Evolutionary conservation across 2,113 vertebrate species (phyloP), one percentile per base, ranked within the genome.

Genomic region (Chloropsis cyanopogon): DNA sequence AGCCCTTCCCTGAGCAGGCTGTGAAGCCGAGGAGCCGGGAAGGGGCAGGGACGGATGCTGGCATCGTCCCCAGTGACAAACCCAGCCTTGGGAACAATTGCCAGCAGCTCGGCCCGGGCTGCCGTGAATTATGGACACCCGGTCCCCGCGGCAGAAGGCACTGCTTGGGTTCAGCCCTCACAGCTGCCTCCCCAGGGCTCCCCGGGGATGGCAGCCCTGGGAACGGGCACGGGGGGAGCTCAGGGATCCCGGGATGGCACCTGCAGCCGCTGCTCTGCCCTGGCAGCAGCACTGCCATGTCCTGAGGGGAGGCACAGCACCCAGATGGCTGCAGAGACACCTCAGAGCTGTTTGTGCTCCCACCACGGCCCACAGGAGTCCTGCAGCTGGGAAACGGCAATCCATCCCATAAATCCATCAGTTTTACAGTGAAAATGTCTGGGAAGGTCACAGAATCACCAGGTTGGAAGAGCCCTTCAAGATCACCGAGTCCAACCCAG

Each of bases 81-180:
- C 12, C 28, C 16, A 3, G 49, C 88, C 64, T 70, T 84, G 91
- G 92, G 95, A 96, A 96, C 83, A 64, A 20, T 39, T 6, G 0
- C 3, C 83, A 78, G 81, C 83, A 25, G 70, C 88, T 61, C 29
- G 0, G 63, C 69, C 14, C 6, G 33, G n/a, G 80, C 73, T 59
- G 63, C 42, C 0, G 1, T 95, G 73, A 92, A 33, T 96, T 80
- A 90, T 20, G 78, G 95, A 64, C 73, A 13, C 89, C 35, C 1
- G 2, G 44, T 64, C 94, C 82, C 86, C 0, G 2, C 1, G 3
- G 94, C 96, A 97, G 95, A 95, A 94, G 96, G 96, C 70, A 8
- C 11, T 68, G 96, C 96, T 94, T 97, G 96, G 93, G 93, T 97
- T 92, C 94, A 90, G 90, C 94, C 93, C 73, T 60, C 1, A 0